Evolutionary conservation across 2,888 invertebrate species (phyloP), one percentile per base, ranked within the genome.

Genomic region (Drosophila percnosoma): DNA sequence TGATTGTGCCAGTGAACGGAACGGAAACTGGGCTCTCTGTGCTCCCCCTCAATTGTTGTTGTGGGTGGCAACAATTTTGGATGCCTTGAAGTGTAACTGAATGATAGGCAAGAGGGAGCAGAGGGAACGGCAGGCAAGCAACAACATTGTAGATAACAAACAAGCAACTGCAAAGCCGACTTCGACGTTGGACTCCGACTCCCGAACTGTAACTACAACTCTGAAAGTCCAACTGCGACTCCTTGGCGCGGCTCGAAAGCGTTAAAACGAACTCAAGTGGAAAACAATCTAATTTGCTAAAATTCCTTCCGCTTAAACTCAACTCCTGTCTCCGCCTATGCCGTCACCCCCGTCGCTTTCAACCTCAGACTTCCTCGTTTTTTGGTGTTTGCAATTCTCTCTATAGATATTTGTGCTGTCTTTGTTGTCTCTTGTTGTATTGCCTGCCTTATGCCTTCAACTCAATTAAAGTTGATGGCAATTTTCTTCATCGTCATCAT

Each of bases 201-300:
- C 45, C 31, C 29, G 15, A 42, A 24, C 27, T 40, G 29, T 33
- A 27, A 59, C 10, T 38, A 27, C 45, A 34, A 62, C 64, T 78
- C 11, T n/a, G 54, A 59, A 53, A 64, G 51, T 73, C 62, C 76
- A 53, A 60, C 58, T 64, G 69, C 53, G 70, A 60, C 74, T 74
- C 52, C 62, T 71, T 74, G 73, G 65, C 60, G 73, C 78, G 68
- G 67, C 67, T 68, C 68, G 68, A 81, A 79, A 89, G 88, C 89
- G 89, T 83, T 90, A 82, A 87, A 91, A 90, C 90, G 88, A 91
- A 91, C 92, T 92, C 92, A 91, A 91, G 91, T 91, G 92, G 92
- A 92, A 92, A 92, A 92, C 92, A 92, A 92, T 92, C 92, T 91
- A 92, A 92, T 92, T 92, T 92, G 90, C 90, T 91, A 91, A 90